A percentile compares a stretch with the other conserved stretches of the same genome.
phyloP scores from a whole-genome alignment of 1,140 invertebrate species.

The Drosophila serrata region DNA sequence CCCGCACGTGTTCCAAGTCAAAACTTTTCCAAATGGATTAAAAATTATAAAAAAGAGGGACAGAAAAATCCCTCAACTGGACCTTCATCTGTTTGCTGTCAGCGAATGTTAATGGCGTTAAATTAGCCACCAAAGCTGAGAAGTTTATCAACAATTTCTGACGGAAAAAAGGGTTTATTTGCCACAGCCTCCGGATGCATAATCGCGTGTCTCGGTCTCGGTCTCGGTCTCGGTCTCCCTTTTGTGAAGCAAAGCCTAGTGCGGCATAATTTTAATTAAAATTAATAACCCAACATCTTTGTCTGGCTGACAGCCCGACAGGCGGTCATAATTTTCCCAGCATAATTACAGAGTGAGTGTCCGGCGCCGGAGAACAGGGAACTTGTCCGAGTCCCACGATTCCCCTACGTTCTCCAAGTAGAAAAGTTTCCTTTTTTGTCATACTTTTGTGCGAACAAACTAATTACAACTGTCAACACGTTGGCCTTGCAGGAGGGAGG shows the following conservation, averaged over 20 bases:
- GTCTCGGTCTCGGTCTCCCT: conserved; percentile 12
- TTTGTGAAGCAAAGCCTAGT: conserved; percentile 47
- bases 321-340: conserved; percentile 75
- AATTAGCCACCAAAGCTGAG: conserved; percentile 54
- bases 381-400: conserved; percentile 8
- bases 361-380: conserved; percentile 19
- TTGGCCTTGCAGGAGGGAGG: conserved; percentile 20
- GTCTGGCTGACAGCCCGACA: conserved; percentile 64
- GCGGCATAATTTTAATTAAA: conserved; percentile 83
- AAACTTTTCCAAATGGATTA: conserved; percentile 5
- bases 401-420: conserved; percentile 12
- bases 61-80: conserved; percentile 1
- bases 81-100: conserved; percentile 62
- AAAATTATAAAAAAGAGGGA: not conserved
- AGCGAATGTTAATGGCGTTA: conserved; percentile 59
- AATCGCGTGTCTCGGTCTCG: conserved; percentile 48
- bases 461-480: conserved; percentile 84
- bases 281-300: conserved; percentile 74
- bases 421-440: conserved; percentile 75
- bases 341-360: conserved; percentile 70
- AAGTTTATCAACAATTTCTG: conserved; percentile 47
- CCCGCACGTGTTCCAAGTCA: conserved; percentile 16
- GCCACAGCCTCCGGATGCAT: conserved; percentile 27
- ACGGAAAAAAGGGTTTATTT: conserved; percentile 35
- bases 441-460: conserved; percentile 81